Conservation (phyloP, 2,888 invertebrate genomes). For the Drosophila demipolita region DNA sequence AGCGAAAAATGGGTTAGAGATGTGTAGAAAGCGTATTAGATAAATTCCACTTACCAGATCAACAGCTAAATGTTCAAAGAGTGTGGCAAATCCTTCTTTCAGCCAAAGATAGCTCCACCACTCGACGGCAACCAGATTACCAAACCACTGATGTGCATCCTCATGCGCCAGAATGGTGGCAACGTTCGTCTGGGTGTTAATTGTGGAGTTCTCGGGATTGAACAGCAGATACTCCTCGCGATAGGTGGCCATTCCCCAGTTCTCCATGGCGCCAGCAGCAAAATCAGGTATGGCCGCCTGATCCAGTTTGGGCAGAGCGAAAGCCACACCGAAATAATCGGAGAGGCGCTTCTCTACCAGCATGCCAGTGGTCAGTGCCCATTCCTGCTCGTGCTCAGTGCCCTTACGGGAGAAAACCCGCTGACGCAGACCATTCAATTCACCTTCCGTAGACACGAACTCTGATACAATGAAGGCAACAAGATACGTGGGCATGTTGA, state of each 20-base stretch:
- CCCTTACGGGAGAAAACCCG: conserved; percentile 82
- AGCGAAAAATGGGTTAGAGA: background rate
- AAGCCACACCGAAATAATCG: conserved; percentile 90
- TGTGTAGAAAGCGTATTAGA: background rate
- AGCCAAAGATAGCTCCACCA: conserved; percentile 91
- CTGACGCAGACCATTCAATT: conserved; percentile 70
- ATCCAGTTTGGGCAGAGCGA: conserved; percentile 92
- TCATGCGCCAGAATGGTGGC: conserved; percentile 87
- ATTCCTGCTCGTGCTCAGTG: conserved; percentile 86
- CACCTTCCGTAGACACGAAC: conserved; percentile 82
- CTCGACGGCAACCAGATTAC: conserved; percentile 89
- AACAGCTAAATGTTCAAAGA: conserved; percentile 77
- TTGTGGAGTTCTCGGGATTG: conserved; percentile 75
- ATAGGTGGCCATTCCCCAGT: conserved; percentile 94
- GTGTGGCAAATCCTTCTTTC: conserved; percentile 88
- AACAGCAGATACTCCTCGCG: conserved; percentile 83
- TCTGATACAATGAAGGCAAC: conserved; percentile 91
- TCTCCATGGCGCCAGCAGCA: conserved; percentile 95
- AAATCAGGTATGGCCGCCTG: conserved; percentile 95
- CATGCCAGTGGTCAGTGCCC: conserved; percentile 90
- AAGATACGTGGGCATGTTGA: conserved; percentile 91
- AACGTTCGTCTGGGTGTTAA: conserved; percentile 83
- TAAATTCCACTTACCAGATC: conserved; percentile 65
- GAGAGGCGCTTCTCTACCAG: conserved; percentile 89
- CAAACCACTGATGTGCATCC: conserved; percentile 92